Conservation (phyloP, 2,888 invertebrate species). For the Mamestra brassicae region DNA sequence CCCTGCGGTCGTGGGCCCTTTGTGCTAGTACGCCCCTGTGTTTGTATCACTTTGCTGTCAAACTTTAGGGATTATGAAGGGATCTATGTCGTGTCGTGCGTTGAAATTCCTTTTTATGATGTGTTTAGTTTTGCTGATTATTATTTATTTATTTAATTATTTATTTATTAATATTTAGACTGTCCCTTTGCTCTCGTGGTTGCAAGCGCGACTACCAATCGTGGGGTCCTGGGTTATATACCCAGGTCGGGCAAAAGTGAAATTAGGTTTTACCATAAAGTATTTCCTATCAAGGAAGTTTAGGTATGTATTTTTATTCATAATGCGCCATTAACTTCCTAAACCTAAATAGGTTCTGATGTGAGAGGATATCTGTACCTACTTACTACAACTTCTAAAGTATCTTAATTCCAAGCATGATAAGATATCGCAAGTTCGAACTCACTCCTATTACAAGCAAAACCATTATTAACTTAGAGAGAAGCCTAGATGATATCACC, state of each 20-base stretch:
- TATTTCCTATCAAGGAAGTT: too few relatives aligned
- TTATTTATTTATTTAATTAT: too few relatives aligned
- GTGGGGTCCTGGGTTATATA: too few relatives aligned
- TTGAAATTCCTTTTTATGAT: slow-evolving; percentile 26
- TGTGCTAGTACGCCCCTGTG: slow-evolving; percentile 15
- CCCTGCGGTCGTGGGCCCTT: slow-evolving; percentile 53
- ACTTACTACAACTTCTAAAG: not conserved
- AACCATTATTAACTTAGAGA: not conserved
- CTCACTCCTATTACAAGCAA: not conserved
- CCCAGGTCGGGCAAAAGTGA: too few relatives aligned
- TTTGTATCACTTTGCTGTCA: slow-evolving; percentile 51
- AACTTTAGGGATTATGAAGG: slow-evolving; percentile 46
- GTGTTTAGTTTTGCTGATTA: not conserved
- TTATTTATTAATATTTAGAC: too few relatives aligned
- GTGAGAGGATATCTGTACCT: too few relatives aligned
- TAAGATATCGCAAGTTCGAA: not conserved
- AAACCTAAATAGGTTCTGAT: not conserved
- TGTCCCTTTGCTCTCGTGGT: too few relatives aligned
- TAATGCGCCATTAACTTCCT: too few relatives aligned
- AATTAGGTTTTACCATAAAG: too few relatives aligned
- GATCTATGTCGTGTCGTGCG: slow-evolving; percentile 11
- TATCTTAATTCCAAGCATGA: not conserved
- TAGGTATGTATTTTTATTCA: too few relatives aligned
- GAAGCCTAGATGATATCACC: not conserved
- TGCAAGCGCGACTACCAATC: too few relatives aligned